Conservation (phyloP, 2,888 invertebrate genomes). For the Timema podura region DNA sequence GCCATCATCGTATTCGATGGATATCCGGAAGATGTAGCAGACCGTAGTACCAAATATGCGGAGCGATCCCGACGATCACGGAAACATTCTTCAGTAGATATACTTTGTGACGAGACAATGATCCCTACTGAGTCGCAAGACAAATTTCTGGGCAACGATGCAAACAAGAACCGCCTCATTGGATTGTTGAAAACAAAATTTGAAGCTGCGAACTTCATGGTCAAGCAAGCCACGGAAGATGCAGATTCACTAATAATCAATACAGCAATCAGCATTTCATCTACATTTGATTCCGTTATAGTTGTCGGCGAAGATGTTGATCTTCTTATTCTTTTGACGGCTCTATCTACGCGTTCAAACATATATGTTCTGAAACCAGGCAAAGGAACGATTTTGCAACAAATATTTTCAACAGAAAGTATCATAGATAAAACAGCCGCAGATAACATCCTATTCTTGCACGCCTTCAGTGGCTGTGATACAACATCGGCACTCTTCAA, state of each 20-base stretch:
- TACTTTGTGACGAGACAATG: slow-evolving; percentile 6
- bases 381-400: slow-evolving; percentile 5
- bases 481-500: neutral
- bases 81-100: slow-evolving; percentile 1
- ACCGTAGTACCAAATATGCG: neutral
- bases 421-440: slow-evolving; percentile 2
- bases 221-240: neutral
- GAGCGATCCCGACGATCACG: slow-evolving; percentile 1
- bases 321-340: slow-evolving; percentile 5
- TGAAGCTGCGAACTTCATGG: slow-evolving; percentile 13
- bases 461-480: slow-evolving; percentile 10
- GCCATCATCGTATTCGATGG: neutral
- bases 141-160: slow-evolving; percentile 1
- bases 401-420: neutral
- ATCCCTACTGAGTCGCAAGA: neutral
- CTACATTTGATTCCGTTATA: neutral
- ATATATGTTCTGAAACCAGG: neutral
- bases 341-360: neutral
- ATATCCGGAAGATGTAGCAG: slow-evolving; percentile 15
- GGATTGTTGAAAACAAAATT: neutral
- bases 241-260: neutral
- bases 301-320: neutral
- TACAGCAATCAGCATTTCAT: neutral
- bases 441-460: neutral
- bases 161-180: neutral